A percentile compares a stretch with the other conserved stretches of the same genome.
Conservation (phyloP, 1,140 invertebrate species). For the Branchinecta lindahli region DNA sequence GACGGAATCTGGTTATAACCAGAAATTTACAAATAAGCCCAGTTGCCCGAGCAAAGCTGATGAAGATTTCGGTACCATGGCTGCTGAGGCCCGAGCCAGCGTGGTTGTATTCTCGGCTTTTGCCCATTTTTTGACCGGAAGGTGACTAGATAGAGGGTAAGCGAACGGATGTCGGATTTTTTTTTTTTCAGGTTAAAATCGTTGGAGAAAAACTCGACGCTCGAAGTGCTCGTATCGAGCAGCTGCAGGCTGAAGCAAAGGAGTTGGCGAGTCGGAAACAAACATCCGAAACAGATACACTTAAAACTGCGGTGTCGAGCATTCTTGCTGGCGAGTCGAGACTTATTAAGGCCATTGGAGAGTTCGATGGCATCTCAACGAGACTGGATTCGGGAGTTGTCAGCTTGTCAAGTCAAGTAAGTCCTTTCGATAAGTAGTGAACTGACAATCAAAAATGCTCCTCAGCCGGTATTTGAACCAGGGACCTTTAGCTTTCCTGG, state of each 20-base stretch:
- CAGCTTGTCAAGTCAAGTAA: background rate
- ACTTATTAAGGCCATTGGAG: background rate
- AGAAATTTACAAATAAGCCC: too few species aligned
- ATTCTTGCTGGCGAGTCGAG: slow-evolving; percentile 15
- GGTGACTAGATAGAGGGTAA: too few species aligned
- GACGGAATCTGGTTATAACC: too few species aligned
- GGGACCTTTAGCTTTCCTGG: too few species aligned
- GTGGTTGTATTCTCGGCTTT: too few species aligned
- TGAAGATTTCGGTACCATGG: too few species aligned
- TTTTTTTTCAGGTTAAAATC: slow-evolving; percentile 18
- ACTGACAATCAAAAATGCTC: too few species aligned
- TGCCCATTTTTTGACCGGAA: too few species aligned
- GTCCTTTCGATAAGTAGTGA: background rate
- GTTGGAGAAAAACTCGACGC: slow-evolving; percentile 21
- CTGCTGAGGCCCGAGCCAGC: too few species aligned
- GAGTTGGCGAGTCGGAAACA: slow-evolving; percentile 16
- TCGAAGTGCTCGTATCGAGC: slow-evolving; percentile 16
- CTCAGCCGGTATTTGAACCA: too few species aligned
- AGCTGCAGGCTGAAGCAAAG: slow-evolving; percentile 13
- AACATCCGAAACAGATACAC: slow-evolving; percentile 20
- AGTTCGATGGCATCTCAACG: background rate
- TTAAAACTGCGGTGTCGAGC: slow-evolving; percentile 19
- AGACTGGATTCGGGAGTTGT: background rate
- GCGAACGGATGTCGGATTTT: too few species aligned
- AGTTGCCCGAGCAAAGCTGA: too few species aligned